Conservation (phyloP, 37 sponge, comb jelly and placozoan genomes). For the Hexactinellida sp. region DNA sequence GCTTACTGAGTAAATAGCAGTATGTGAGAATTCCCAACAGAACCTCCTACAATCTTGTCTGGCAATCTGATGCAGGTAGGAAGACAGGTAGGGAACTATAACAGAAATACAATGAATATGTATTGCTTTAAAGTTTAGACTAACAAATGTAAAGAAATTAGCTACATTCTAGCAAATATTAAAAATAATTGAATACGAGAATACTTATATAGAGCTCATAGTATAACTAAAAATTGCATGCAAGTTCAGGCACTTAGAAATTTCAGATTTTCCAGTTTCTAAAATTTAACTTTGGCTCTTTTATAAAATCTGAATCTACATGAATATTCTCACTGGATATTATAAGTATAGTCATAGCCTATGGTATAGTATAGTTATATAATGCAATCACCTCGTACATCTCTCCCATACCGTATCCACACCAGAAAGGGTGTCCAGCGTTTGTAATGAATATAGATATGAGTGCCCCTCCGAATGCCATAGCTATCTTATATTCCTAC, state of each 20-base stretch:
- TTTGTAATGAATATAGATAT: conserved; percentile 35
- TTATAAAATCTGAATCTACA: too few species aligned
- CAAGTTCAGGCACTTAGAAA: too few species aligned
- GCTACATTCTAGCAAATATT: background rate
- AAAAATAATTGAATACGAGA: background rate
- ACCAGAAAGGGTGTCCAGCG: conserved; percentile 42
- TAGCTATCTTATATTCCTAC: conserved; percentile 25
- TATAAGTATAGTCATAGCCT: too few species aligned
- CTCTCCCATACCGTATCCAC: conserved; percentile 43
- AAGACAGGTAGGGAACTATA: conserved; percentile 3
- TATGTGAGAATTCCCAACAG: background rate
- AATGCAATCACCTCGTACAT: conserved; percentile 21
- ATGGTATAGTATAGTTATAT: background rate
- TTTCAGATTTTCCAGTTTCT: too few species aligned
- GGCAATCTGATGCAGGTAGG: background rate
- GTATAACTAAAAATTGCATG: too few species aligned
- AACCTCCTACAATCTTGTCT: background rate
- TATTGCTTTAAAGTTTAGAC: background rate
- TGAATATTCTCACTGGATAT: too few species aligned
- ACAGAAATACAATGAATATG: background rate
- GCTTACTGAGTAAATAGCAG: background rate
- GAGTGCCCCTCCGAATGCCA: conserved; percentile 33
- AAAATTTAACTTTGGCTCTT: too few species aligned
- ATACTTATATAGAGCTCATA: too few species aligned
- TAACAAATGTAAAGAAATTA: too few species aligned